Evolutionary conservation across 2,888 invertebrate genomes (phyloP), one percentile per base, ranked within the genome.

Genomic region (Cheilosia urbana): DNA sequence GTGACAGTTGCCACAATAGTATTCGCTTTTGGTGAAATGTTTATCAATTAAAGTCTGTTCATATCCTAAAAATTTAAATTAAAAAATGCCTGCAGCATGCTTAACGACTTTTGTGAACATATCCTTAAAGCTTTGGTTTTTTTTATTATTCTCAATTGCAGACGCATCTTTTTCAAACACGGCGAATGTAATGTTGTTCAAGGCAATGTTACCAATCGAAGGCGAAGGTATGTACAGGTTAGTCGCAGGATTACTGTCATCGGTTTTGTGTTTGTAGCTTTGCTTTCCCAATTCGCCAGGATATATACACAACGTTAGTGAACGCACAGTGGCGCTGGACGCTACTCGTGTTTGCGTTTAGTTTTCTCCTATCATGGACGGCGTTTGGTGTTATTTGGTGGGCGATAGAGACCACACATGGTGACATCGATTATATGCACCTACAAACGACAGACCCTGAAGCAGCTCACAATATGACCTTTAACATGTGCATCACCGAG

Each of bases 171-270:
- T 88, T 97, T 98, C 93, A 99, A 99, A 93, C 98, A 98, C 93
- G 99, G 99, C 87, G 98, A 98, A 93, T 98, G 98, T 93, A 99
- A 99, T 93, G 97, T 99, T 88, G 97, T 97, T 88, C 98, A 98
- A 93, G 97, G 97, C 90, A 95, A 95, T 93, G 98, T 99, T 90
- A 96, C 98, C 88, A 98, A 98, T 93, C 94, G 98, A 91, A 94
- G 97, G 90, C 95, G 98, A 91, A 95, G 97, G 91, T 99, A 98
- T 94, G 94, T 99, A 89, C 97, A 98, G 91, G 92, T 92, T 88
- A 90, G 89, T 87, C 49, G 15, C 1, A 30, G 42, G 45, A 62
- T 42, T 62, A 21, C 37, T 49, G 13, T 40, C 27, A 40, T 30
- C 4, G 19, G 13, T 53, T 53, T 53, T 60, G 53, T 66, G 3